A percentile compares a stretch with the other conserved stretches of the same genome.
Conservation (phyloP, 1,140 invertebrate species). For the Caenorhabditis briggsae region DNA sequence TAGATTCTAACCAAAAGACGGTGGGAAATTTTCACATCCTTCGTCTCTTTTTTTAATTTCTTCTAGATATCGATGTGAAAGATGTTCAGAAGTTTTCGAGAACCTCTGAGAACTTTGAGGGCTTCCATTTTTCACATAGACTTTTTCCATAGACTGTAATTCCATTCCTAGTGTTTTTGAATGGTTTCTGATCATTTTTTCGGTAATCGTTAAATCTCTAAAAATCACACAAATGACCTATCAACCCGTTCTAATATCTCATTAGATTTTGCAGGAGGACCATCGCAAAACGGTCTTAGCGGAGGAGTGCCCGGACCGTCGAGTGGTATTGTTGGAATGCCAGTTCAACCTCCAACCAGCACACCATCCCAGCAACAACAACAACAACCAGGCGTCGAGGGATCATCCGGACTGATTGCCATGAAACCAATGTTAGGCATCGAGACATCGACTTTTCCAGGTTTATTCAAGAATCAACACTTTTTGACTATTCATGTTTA, state of each 20-base stretch:
- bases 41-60: too few relatives aligned
- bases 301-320: conserved; percentile 39
- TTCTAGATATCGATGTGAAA: neutral
- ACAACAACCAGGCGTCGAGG: conserved; percentile 6
- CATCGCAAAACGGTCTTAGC: conserved; percentile 35
- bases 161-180: too few relatives aligned
- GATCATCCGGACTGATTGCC: conserved; percentile 29
- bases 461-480: neutral
- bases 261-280: conserved; percentile 33
- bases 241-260: neutral
- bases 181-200: too few relatives aligned
- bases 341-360: conserved; percentile 31
- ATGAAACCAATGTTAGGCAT: conserved; percentile 51
- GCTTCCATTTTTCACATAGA: too few relatives aligned
- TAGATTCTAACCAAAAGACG: neutral
- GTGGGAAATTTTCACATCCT: neutral
- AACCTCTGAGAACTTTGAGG: too few relatives aligned
- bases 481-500: neutral
- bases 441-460: conserved; percentile 15
- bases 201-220: too few relatives aligned
- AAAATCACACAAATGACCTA: neutral
- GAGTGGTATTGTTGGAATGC: conserved; percentile 42
- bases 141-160: too few relatives aligned
- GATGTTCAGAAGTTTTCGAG: too few relatives aligned
- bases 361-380: conserved; percentile 6